A percentile compares a stretch with the other conserved stretches of the same genome.
Conservation (phyloP, 2,888 invertebrate genomes). For the Spilarctia lutea region DNA sequence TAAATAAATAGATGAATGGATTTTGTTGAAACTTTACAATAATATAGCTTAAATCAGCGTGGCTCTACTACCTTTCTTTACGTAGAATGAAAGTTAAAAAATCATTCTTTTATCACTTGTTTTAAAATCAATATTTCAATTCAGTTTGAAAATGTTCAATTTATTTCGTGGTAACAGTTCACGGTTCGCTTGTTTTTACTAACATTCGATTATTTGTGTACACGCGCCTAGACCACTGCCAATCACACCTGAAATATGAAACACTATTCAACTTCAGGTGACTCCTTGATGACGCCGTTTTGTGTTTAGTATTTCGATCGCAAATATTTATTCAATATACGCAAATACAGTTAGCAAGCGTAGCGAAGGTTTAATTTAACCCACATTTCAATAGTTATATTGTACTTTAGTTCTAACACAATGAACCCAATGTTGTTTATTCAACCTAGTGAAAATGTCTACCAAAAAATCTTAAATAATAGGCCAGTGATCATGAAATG, state of each 20-base stretch:
- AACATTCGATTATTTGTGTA: slow-evolving; percentile 44
- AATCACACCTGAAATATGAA: slow-evolving; percentile 50
- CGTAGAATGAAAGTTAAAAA: slow-evolving; percentile 12
- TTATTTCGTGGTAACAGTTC: slow-evolving; percentile 33
- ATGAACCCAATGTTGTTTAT: not conserved
- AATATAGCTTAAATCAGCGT: no score
- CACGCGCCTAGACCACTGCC: slow-evolving; percentile 26
- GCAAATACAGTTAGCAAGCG: not conserved
- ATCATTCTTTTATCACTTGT: slow-evolving; percentile 14
- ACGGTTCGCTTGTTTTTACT: slow-evolving; percentile 36
- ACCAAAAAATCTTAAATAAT: not conserved
- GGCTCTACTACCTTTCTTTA: no score
- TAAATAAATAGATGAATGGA: slow-evolving; percentile 4
- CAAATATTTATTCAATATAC: no score
- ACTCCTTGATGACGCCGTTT: not conserved
- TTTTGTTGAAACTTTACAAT: no score
- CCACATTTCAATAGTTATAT: not conserved
- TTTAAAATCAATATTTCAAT: slow-evolving; percentile 37
- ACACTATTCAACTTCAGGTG: not conserved
- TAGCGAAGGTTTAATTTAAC: not conserved
- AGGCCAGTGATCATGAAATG: not conserved
- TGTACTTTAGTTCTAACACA: not conserved
- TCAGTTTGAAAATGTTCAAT: slow-evolving; percentile 37
- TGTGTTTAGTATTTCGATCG: not conserved
- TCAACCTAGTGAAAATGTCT: not conserved